Conservation (phyloP, 1,140 invertebrate genomes). For the Teleopsis dalmanni region DNA sequence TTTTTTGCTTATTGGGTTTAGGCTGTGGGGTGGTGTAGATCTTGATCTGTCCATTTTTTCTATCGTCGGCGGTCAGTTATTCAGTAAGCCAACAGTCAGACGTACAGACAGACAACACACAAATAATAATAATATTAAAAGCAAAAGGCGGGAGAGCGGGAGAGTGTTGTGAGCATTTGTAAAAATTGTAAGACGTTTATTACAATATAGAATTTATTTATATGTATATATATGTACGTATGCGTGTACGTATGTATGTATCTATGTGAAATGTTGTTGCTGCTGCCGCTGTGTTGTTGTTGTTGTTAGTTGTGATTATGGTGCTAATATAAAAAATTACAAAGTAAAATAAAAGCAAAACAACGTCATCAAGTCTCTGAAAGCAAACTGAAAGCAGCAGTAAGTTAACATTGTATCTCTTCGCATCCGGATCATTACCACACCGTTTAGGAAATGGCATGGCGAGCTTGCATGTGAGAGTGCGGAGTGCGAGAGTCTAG, state of each 20-base stretch:
- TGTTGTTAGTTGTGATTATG: not conserved
- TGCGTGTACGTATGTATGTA: not conserved
- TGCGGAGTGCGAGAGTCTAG: not conserved
- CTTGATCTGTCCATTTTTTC: too few species aligned
- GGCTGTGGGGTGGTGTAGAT: too few species aligned
- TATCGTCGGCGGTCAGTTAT: too few species aligned
- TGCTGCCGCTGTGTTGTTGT: not conserved
- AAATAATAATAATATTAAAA: not conserved
- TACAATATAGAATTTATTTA: too few species aligned
- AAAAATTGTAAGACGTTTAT: too few species aligned
- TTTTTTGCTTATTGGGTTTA: too few species aligned
- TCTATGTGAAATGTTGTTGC: constrained; percentile 1
- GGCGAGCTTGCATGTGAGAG: too few species aligned
- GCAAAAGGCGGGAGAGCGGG: too few species aligned
- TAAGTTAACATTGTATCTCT: not conserved
- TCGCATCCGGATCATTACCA: constrained; percentile 4
- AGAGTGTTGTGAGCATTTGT: too few species aligned
- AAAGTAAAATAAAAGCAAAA: not conserved
- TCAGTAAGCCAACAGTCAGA: not conserved
- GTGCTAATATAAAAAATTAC: not conserved
- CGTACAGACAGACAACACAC: not conserved
- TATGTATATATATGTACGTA: not conserved
- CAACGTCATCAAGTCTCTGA: not conserved
- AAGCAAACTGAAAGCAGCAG: not conserved
- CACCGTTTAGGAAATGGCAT: too few species aligned